Evolutionary conservation across 2,113 vertebrate genomes (phyloP).

Genomic region (Myxocyprinus asiaticus): DNA sequence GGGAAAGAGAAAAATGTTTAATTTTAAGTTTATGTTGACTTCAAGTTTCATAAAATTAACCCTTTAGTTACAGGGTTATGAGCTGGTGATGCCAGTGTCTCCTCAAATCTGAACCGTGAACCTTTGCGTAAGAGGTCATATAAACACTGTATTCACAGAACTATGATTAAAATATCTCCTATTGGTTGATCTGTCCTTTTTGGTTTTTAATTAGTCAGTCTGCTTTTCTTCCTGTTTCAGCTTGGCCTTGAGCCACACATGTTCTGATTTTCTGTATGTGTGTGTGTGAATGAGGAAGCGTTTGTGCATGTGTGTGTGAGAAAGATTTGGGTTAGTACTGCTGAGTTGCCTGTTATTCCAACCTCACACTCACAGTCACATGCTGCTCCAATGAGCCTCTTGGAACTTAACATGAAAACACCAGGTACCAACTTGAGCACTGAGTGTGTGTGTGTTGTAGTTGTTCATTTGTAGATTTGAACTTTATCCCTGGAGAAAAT

Average conservation of each 20-base stretch:
- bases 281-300: constrained; percentile 46
- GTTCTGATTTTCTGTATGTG: constrained; percentile 46
- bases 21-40: too few species aligned
- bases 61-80: not conserved
- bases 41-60: not conserved
- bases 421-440: constrained; percentile 40
- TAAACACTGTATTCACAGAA: not conserved
- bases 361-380: constrained; percentile 49
- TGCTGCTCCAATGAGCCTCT: constrained; percentile 30
- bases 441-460: not conserved
- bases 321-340: constrained; percentile 48
- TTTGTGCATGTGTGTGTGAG: constrained; percentile 21
- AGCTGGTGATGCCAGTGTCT: not conserved
- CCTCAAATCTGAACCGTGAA: not conserved
- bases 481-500: constrained; percentile 26
- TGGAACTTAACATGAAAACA: constrained; percentile 42
- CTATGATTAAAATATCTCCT: not conserved
- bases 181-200: constrained; percentile 16
- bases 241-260: constrained; percentile 44
- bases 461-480: constrained; percentile 19
- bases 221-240: constrained; percentile 48
- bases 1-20: too few species aligned
- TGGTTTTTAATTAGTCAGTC: constrained; percentile 39
- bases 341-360: constrained; percentile 55
- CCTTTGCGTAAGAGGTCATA: not conserved